phyloP scores from a whole-genome alignment of 2,888 invertebrate species.

The Machimus atricapillus region DNA sequence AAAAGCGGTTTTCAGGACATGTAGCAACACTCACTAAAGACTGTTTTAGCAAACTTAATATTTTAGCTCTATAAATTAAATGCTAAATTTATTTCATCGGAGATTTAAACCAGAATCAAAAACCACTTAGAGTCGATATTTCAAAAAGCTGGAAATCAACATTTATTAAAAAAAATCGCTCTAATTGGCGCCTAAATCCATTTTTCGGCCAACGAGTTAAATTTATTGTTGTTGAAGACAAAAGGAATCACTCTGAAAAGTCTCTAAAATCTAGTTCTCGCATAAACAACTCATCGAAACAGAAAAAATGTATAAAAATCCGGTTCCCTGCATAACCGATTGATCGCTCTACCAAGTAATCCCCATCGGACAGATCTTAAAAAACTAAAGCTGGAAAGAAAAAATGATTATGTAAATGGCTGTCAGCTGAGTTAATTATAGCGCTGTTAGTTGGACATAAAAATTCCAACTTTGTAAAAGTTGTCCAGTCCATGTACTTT shows the following conservation, averaged over 20 bases:
- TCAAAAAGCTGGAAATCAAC: neutral
- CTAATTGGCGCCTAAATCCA: neutral
- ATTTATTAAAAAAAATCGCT: neutral
- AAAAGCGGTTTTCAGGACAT: no score
- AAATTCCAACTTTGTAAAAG: slow-evolving; percentile 5
- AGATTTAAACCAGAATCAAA: neutral
- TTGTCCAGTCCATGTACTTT: slow-evolving; percentile 5
- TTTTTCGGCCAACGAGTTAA: neutral
- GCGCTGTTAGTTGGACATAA: neutral
- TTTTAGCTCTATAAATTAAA: no score
- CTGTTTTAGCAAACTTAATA: no score
- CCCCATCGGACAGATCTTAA: neutral
- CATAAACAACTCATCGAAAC: neutral
- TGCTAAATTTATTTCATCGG: no score
- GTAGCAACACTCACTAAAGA: no score
- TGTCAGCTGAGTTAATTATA: slow-evolving; percentile 28
- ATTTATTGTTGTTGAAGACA: neutral
- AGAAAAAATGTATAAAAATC: neutral
- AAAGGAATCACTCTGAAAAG: neutral
- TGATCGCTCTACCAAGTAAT: slow-evolving; percentile 1
- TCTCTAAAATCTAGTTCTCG: neutral
- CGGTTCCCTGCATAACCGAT: slow-evolving; percentile 2
- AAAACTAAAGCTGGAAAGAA: neutral
- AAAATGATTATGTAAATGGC: slow-evolving; percentile 27
- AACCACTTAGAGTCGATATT: neutral